phyloP scores from a whole-genome alignment of 2,797 vertebrate genomes.

The Falco columbarius region DNA sequence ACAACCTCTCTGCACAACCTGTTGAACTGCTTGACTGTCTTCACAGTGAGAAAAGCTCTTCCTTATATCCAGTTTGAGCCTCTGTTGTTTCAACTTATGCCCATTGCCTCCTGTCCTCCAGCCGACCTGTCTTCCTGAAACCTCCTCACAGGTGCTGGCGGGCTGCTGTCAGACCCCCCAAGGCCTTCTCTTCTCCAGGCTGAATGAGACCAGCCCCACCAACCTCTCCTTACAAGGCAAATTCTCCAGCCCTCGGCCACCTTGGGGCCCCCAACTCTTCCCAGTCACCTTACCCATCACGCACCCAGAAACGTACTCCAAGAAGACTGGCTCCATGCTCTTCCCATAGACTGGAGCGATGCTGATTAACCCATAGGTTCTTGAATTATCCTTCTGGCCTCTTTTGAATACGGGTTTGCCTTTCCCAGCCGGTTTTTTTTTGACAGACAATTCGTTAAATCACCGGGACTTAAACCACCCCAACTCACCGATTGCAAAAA shows the following conservation, averaged over 20 bases:
- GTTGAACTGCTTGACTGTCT: background rate
- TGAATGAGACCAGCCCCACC: background rate
- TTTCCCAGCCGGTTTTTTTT: too few species aligned
- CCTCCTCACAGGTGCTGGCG: background rate
- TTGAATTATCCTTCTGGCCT: rapidly evolving
- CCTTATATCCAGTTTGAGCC: background rate
- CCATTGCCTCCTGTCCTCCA: background rate
- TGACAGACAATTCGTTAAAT: rapidly evolving
- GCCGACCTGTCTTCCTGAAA: background rate
- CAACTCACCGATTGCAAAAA: slow-evolving; percentile 90
- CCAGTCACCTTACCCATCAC: rapidly evolving
- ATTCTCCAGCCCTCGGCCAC: background rate
- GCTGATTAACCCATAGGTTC: background rate
- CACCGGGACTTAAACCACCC: rapidly evolving
- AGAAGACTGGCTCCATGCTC: background rate
- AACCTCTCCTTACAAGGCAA: rapidly evolving
- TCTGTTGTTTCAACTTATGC: background rate
- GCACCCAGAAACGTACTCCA: rapidly evolving
- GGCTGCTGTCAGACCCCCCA: background rate
- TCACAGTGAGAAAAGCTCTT: background rate
- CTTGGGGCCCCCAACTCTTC: rapidly evolving
- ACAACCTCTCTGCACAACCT: background rate
- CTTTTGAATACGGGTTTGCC: rapidly evolving
- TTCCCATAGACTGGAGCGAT: background rate
- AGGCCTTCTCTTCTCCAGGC: background rate